Evolutionary conservation across 2,888 invertebrate species (phyloP), one percentile per base, ranked within the genome.

Genomic region (Drosophila anomalipes): DNA sequence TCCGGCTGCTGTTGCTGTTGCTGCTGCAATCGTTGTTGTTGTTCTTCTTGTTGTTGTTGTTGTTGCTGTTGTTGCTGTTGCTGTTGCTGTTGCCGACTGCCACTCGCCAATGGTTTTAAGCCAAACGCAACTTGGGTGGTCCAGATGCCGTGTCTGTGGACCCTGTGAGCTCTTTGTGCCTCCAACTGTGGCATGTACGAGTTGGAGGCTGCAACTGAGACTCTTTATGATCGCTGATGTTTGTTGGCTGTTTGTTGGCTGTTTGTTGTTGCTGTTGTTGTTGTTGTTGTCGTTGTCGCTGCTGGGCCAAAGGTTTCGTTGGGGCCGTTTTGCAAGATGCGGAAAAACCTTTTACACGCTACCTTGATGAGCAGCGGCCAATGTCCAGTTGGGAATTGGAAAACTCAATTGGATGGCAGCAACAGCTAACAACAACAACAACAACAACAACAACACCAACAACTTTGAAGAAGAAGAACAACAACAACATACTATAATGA

Each of bases 91-190:
- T 70, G 60, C 62, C 33, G 69, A 58, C 67, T 79, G 79, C 72
- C 67, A 78, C 79, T 78, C 70, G 70, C 69, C 72, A 79, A 78
- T 82, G 74, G 81, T 64, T 75, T 82, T 74, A 76, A 77, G 84
- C 76, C 82, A 81, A 74, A 76, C 74, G 73, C 91, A 70, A 79
- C 90, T 91, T 90, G 90, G 90, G 90, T 90, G 90, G 90, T 90
- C 90, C 87, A 81, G 79, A 76, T 88, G 87, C 82, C 81, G 83
- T 86, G 83, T 89, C 83, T 80, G 83, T 58, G 66, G 32, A 47
- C 51, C 67, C 61, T 47, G 51, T 57, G 67, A 47, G 53, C 74
- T 64, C 69, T 58, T 41, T 69, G 63, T 53, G 66, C 44, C 76
- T 61, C 62, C 62, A 70, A 65, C 76, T 69, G 70, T 75, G 77